Percentiles rank a stretch among this genome's conserved stretches.
Conservation (phyloP, 2,888 invertebrate genomes). For the Drosophila colorata region DNA sequence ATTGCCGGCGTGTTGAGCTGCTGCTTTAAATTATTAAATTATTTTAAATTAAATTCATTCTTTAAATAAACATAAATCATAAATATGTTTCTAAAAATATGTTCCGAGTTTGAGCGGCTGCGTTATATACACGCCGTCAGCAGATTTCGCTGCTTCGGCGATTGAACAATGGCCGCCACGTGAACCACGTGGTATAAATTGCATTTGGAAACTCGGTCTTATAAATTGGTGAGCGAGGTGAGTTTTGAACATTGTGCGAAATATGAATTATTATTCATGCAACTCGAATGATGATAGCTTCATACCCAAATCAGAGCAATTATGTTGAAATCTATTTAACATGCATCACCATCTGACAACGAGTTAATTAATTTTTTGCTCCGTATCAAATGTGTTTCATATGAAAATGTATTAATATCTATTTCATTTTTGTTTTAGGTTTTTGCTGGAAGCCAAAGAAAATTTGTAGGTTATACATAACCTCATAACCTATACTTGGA, state of each 20-base stretch:
- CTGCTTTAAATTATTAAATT: not conserved
- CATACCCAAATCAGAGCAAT: slow-evolving; percentile 55
- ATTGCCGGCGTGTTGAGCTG: not conserved
- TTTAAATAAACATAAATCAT: not conserved
- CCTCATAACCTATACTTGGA: not conserved
- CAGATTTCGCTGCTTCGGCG: slow-evolving; percentile 13
- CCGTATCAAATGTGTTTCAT: slow-evolving; percentile 14
- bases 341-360: slow-evolving; percentile 74
- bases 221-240: slow-evolving; percentile 2
- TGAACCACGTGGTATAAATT: slow-evolving; percentile 38
- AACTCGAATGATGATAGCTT: slow-evolving; percentile 30
- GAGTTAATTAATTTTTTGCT: slow-evolving; percentile 1
- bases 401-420: not conserved
- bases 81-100: slow-evolving; percentile 1
- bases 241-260: not conserved
- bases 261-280: no score
- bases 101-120: not conserved
- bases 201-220: not conserved
- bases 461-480: not conserved
- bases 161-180: slow-evolving; percentile 4
- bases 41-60: not conserved
- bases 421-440: not conserved
- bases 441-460: not conserved
- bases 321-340: slow-evolving; percentile 56
- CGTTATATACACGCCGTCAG: no score